Percentiles rank a stretch among this genome's conserved stretches.
phyloP scores from a whole-genome alignment of 2,888 invertebrate genomes.

The Tachina grossa region DNA sequence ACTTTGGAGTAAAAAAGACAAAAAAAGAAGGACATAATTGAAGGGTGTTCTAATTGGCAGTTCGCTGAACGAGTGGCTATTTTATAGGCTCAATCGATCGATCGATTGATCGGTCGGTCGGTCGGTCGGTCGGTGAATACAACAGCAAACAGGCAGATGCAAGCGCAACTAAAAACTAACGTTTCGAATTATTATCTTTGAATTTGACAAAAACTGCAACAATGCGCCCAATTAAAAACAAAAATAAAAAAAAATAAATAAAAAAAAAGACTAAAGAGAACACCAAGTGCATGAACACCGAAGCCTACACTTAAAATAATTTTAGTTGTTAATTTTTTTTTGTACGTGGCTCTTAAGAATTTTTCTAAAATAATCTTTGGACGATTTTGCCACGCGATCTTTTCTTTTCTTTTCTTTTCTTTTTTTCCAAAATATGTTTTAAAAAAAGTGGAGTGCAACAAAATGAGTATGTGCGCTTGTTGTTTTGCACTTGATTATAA shows the following conservation, averaged over 20 bases:
- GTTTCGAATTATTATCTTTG: conserved; percentile 62
- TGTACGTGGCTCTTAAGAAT: conserved; percentile 40
- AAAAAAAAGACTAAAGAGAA: conserved; percentile 43
- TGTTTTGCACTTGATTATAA: conserved; percentile 54
- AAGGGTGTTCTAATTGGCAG: conserved; percentile 68
- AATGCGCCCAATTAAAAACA: not conserved
- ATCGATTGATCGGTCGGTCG: not conserved
- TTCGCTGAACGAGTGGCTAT: conserved; percentile 56
- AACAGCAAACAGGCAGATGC: conserved; percentile 64
- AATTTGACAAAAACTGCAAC: conserved; percentile 60
- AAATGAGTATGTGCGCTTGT: conserved; percentile 35
- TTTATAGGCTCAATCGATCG: no score
- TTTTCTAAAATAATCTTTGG: conserved; percentile 59
- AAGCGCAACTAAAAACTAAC: conserved; percentile 68
- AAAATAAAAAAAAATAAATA: conserved; percentile 9
- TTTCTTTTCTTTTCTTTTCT: conserved; percentile 15
- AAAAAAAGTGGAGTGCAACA: conserved; percentile 2
- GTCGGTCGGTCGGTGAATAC: conserved; percentile 6
- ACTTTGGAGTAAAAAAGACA: conserved; percentile 1
- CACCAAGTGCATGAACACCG: conserved; percentile 49
- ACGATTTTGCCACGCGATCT: conserved; percentile 71
- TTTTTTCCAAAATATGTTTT: not conserved
- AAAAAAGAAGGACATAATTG: conserved; percentile 57
- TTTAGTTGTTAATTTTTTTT: conserved; percentile 31
- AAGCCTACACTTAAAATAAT: conserved; percentile 64